Base-by-base conservation (phyloP, 2,797 vertebrate genomes). In the Lithobates pipiens region DNA sequence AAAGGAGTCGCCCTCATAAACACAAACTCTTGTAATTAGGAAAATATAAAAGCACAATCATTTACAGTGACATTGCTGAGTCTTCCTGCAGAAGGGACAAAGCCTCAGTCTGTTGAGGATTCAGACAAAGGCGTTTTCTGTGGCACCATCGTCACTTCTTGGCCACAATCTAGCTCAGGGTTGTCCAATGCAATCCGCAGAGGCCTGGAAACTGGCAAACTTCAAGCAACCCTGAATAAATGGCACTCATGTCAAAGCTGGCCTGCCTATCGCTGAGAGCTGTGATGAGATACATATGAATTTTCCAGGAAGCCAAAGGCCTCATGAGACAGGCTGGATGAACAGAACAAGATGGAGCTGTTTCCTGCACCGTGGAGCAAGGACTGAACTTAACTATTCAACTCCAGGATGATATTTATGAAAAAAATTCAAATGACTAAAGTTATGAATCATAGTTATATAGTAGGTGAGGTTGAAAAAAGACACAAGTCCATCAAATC, bases 71-170 rank as follows among this genome's bases (percentile, higher is more conserved):
- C 5, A 34, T 32, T 50, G 70, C 25, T 46, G 65, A 80, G 27
- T 44, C 42, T 34, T 69, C 15, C 36, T 44, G 25, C 7, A 46
- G 2, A 18, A 50, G 25, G 46, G 29, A 80, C 78, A 80, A 65
- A 72, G 25, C 25, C 1, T 6, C 32, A 36, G 67, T 72, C 68
- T 72, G 23, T 72, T 39, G 11, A 36, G 10, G 21, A 10, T 0
- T 16, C 46, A 67, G 61, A 78, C 76, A 78, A 46, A 70, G 77
- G 46, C 50, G 68, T 80, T 72, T 72, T 71, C 68, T 80, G 32
- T 36, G n/a, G 68, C 18, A 3, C 3, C 13, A 5, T 67, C 67
- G 1, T 72, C 6, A 61, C 50, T 71, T 61, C 67, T 72, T 80
- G 78, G 78, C 78, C 21, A n/a, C 10, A 21, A 16, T 70, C 68